These are phyloP conservation scores for Leistus spinibarbis DNA, from an alignment of 2,888 invertebrate genomes.

Conservation along the genomic window DNA sequence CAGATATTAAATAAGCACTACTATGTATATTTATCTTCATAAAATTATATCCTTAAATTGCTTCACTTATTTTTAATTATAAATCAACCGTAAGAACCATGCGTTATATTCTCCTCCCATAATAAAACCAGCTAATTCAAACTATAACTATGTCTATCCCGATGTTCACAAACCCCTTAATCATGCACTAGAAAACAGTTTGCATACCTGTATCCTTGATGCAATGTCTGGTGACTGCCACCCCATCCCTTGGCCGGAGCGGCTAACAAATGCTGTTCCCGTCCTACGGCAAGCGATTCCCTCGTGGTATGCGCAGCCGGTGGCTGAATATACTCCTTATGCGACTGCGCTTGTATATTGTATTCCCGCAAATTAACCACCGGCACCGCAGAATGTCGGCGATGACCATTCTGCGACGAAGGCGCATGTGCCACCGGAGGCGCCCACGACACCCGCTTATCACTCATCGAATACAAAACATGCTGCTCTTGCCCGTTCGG, in stretches of 20 bases:
- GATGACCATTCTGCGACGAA: slow-evolving; percentile 53
- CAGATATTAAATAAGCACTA: too few relatives aligned
- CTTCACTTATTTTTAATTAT: too few relatives aligned
- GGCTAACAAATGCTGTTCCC: slow-evolving; percentile 65
- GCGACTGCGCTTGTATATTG: slow-evolving; percentile 56
- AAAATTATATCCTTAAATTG: too few relatives aligned
- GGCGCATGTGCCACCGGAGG: slow-evolving; percentile 58
- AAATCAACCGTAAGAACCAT: too few relatives aligned
- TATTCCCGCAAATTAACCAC: slow-evolving; percentile 56
- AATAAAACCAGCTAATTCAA: not conserved
- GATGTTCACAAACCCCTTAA: not conserved
- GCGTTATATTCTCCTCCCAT: too few relatives aligned
- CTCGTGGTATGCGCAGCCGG: slow-evolving; percentile 64
- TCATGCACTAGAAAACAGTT: not conserved
- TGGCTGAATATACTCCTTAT: slow-evolving; percentile 65
- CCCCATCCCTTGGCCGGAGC: slow-evolving; percentile 58
- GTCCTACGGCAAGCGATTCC: slow-evolving; percentile 54
- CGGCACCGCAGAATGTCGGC: slow-evolving; percentile 56
- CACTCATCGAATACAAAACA: slow-evolving; percentile 53
- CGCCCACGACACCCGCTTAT: slow-evolving; percentile 66
- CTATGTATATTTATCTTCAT: too few relatives aligned
- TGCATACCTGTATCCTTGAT: slow-evolving; percentile 59
- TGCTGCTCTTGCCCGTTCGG: slow-evolving; percentile 48
- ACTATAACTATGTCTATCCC: not conserved
- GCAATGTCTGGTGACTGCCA: slow-evolving; percentile 55